Evolutionary conservation across 2,888 invertebrate genomes (phyloP).

Genomic region (Xylota sylvarum): DNA sequence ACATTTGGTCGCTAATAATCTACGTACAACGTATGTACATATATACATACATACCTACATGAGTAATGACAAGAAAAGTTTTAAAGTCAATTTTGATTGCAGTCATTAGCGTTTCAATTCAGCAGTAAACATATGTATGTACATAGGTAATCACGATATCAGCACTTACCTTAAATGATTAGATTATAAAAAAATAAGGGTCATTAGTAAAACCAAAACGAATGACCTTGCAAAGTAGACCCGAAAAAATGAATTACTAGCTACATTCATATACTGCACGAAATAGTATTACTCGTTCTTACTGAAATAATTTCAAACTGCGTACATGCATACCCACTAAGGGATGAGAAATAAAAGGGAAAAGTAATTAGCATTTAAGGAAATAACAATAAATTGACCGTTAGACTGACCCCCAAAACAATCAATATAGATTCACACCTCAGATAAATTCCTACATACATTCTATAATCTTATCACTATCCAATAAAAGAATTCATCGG

Average conservation of each 20-base stretch:
- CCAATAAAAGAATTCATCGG: slow-evolving; percentile 2
- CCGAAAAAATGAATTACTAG: not conserved
- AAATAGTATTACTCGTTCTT: too few species aligned
- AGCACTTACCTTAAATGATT: slow-evolving; percentile 14
- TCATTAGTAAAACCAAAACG: not conserved
- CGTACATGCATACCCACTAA: too few species aligned
- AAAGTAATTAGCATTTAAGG: too few species aligned
- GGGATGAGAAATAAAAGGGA: too few species aligned
- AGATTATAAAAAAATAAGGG: slow-evolving; percentile 30
- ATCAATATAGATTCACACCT: slow-evolving; percentile 25
- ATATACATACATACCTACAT: too few species aligned
- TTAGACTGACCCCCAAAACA: slow-evolving; percentile 21
- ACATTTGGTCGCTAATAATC: too few species aligned
- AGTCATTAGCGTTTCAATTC: not conserved
- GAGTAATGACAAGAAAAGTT: too few species aligned
- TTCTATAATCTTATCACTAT: slow-evolving; percentile 4
- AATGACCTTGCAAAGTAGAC: slow-evolving; percentile 34
- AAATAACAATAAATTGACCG: slow-evolving; percentile 1
- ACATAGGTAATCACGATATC: not conserved
- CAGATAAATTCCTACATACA: slow-evolving; percentile 2
- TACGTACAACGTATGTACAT: too few species aligned
- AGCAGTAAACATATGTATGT: not conserved
- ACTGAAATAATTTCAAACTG: too few species aligned
- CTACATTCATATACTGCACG: too few species aligned
- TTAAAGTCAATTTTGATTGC: not conserved